phyloP scores from a whole-genome alignment of 2,888 invertebrate genomes.

The Brassicogethes aeneus region DNA sequence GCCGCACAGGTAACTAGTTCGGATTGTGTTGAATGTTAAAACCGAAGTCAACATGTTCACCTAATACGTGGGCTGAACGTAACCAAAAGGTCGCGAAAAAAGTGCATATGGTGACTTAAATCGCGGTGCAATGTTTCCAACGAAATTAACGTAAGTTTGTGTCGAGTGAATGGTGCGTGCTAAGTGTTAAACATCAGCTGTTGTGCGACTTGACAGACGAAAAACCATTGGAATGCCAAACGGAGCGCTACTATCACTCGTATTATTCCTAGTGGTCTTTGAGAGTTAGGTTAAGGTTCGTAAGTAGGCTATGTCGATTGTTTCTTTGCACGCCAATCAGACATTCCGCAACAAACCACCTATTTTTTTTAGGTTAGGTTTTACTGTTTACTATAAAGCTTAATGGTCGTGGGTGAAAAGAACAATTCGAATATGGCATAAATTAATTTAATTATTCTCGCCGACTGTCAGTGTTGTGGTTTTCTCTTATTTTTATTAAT shows the following conservation, averaged over 20 bases:
- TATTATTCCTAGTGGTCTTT: slow-evolving; percentile 4
- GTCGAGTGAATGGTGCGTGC: slow-evolving; percentile 15
- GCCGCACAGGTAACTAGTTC: slow-evolving; percentile 27
- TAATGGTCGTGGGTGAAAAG: no score
- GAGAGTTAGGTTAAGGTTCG: slow-evolving; percentile 2
- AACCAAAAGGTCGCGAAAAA: slow-evolving; percentile 11
- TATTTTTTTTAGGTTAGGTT: no score
- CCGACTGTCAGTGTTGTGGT: neutral
- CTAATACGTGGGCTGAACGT: slow-evolving; percentile 19
- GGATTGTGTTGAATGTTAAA: slow-evolving; percentile 10
- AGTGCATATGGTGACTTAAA: slow-evolving; percentile 30
- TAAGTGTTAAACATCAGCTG: slow-evolving; percentile 16
- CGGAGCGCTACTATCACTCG: slow-evolving; percentile 14
- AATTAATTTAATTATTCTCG: no score
- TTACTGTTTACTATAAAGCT: no score
- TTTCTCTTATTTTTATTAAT: neutral
- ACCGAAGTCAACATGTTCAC: slow-evolving; percentile 12
- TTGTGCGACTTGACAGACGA: slow-evolving; percentile 11
- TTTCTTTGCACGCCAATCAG: neutral
- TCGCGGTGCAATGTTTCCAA: slow-evolving; percentile 23
- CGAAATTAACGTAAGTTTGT: slow-evolving; percentile 16
- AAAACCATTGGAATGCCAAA: slow-evolving; percentile 18
- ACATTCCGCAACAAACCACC: no score
- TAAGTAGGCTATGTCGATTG: neutral
- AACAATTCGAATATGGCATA: no score